Conservation (phyloP, 2,888 invertebrate species). For the Nephrotoma flavescens region DNA sequence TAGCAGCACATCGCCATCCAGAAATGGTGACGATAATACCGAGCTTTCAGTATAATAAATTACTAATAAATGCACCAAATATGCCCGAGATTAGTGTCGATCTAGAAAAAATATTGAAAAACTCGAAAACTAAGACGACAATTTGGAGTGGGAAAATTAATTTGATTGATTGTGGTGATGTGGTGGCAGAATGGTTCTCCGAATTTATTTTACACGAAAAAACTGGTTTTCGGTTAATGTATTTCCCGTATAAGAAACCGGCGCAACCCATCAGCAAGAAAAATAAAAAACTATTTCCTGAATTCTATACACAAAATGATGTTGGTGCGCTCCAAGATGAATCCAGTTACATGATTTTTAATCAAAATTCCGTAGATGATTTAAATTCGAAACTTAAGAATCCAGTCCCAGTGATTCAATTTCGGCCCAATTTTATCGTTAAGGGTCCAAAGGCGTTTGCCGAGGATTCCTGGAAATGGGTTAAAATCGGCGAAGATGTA, state of each 20-base stretch:
- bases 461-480: conserved; percentile 52
- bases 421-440: conserved; percentile 53
- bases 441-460: conserved; percentile 40
- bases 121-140: conserved; percentile 28
- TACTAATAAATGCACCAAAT: conserved; percentile 38
- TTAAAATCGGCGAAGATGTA: conserved; percentile 45
- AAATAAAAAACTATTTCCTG: conserved; percentile 12
- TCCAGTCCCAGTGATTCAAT: conserved; percentile 36
- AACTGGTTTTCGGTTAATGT: conserved; percentile 37
- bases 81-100: conserved; percentile 40
- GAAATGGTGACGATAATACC: conserved; percentile 39
- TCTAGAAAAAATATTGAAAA: conserved; percentile 27
- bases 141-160: conserved; percentile 42
- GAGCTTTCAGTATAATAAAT: conserved; percentile 32
- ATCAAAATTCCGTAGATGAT: conserved; percentile 46
- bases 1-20: conserved; percentile 41
- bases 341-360: conserved; percentile 46
- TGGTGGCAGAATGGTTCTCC: conserved; percentile 54
- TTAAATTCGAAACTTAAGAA: conserved; percentile 41
- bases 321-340: conserved; percentile 45
- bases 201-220: conserved; percentile 36
- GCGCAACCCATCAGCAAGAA: conserved; percentile 22
- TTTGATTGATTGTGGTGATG: conserved; percentile 57
- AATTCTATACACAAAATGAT: conserved; percentile 17
- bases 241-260: conserved; percentile 35